These are phyloP conservation scores for Grus americana DNA, from an alignment of 2,113 vertebrate species.

Conservation along the genomic window DNA sequence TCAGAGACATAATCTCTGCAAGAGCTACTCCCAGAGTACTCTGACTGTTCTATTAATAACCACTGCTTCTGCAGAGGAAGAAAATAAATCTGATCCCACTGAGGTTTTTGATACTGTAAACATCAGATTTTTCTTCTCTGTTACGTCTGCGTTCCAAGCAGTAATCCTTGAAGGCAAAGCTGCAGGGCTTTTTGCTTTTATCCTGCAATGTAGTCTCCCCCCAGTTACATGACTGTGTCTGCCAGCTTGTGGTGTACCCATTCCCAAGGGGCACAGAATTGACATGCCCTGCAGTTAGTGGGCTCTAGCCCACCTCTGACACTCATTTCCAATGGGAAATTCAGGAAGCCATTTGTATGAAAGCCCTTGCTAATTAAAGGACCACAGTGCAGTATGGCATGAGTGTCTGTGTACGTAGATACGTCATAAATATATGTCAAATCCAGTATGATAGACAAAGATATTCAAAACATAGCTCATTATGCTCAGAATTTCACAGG, in stretches of 20 bases:
- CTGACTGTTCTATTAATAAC: slow-evolving; percentile 42
- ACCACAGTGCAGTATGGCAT: not conserved
- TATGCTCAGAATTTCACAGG: not conserved
- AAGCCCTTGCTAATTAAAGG: not conserved
- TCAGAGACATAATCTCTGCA: not conserved
- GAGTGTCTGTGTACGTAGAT: not conserved
- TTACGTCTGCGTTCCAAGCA: not conserved
- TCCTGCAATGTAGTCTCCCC: not conserved
- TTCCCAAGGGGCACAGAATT: too few relatives aligned
- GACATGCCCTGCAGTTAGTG: not conserved
- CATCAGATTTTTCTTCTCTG: not conserved
- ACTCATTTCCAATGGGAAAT: not conserved
- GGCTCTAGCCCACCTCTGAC: not conserved
- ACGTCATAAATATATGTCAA: not conserved
- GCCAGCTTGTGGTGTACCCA: not conserved
- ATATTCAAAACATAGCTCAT: not conserved
- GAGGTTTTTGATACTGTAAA: slow-evolving; percentile 15
- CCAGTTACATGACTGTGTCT: fast-evolving
- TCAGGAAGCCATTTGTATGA: not conserved
- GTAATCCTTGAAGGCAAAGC: not conserved
- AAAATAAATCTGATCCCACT: not conserved
- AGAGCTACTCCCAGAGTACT: not conserved
- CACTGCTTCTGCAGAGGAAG: not conserved
- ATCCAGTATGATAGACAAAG: not conserved
- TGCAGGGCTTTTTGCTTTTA: not conserved